Evolutionary conservation across 2,888 invertebrate species (phyloP).

Genomic region (Lithophane leautieri): DNA sequence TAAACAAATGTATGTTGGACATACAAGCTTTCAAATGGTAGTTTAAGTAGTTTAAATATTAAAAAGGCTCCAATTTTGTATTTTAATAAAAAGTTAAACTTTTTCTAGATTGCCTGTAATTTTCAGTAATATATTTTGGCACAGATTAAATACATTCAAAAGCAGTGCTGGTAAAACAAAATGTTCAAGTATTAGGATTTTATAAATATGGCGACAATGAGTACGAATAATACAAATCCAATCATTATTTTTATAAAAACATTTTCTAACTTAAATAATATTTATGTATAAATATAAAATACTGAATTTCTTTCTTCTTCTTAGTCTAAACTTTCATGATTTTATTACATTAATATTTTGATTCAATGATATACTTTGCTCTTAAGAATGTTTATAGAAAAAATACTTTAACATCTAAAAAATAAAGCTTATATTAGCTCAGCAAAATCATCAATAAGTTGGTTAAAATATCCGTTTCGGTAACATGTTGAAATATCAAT

Average conservation of each 20-base stretch:
- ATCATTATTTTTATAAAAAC: constrained; percentile 9
- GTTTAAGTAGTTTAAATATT: not conserved
- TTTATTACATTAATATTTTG: constrained; percentile 17
- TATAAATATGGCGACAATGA: constrained; percentile 40
- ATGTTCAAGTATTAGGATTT: not conserved
- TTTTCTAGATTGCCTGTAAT: not conserved
- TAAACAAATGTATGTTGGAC: constrained; percentile 10
- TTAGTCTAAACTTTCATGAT: constrained; percentile 20
- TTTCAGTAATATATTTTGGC: not conserved
- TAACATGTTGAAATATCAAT: constrained; percentile 58
- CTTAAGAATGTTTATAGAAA: not conserved
- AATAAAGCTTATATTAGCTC: constrained; percentile 18
- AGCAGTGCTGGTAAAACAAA: not conserved
- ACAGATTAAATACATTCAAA: constrained; percentile 12
- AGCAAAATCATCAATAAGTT: constrained; percentile 7
- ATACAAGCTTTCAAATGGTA: not conserved
- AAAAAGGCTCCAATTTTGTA: not conserved
- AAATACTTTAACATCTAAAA: constrained; percentile 8
- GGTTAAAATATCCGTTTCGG: constrained; percentile 49
- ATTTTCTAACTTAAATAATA: constrained; percentile 17
- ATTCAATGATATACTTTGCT: constrained; percentile 4
- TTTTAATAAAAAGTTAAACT: not conserved
- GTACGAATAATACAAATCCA: constrained; percentile 8
- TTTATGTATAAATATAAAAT: constrained; percentile 52
- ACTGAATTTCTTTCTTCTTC: constrained; percentile 38